These are phyloP conservation scores for Scomber colias DNA, from an alignment of 2,113 vertebrate species.

Conservation along the genomic window DNA sequence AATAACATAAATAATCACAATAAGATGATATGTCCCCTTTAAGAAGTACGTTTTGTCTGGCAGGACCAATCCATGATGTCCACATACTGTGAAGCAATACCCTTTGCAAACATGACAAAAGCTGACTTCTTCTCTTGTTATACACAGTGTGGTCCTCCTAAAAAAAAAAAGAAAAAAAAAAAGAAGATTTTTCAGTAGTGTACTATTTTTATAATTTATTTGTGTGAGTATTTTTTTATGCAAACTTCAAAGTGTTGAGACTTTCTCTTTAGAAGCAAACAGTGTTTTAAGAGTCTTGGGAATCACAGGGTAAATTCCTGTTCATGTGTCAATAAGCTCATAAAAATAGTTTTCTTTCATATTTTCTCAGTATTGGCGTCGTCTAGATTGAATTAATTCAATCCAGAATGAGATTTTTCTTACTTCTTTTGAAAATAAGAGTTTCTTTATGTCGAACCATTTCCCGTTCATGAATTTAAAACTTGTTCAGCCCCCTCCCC, in stretches of 20 bases:
- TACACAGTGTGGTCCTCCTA: constrained; percentile 55
- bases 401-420: constrained; percentile 7
- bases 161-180: background rate
- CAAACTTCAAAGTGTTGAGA: constrained; percentile 19
- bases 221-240: constrained; percentile 61
- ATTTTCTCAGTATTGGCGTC: constrained; percentile 13
- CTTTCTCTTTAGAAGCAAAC: constrained; percentile 26
- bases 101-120: constrained; percentile 54
- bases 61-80: constrained; percentile 59
- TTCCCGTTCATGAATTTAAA: too few relatives aligned
- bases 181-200: constrained; percentile 25
- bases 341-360: constrained; percentile 23
- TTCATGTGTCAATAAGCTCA: constrained; percentile 23
- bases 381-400: background rate
- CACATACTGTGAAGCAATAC: constrained; percentile 77
- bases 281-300: constrained; percentile 27
- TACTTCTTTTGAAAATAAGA: background rate
- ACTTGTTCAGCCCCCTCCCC: background rate
- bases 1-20: too few relatives aligned
- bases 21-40: too few relatives aligned
- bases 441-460: constrained; percentile 16
- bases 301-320: background rate
- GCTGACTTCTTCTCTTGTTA: constrained; percentile 53
- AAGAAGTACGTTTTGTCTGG: constrained; percentile 30
- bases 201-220: constrained; percentile 73